Conservation (phyloP, 1,140 invertebrate species). For the Brevipalpus yothersi region DNA sequence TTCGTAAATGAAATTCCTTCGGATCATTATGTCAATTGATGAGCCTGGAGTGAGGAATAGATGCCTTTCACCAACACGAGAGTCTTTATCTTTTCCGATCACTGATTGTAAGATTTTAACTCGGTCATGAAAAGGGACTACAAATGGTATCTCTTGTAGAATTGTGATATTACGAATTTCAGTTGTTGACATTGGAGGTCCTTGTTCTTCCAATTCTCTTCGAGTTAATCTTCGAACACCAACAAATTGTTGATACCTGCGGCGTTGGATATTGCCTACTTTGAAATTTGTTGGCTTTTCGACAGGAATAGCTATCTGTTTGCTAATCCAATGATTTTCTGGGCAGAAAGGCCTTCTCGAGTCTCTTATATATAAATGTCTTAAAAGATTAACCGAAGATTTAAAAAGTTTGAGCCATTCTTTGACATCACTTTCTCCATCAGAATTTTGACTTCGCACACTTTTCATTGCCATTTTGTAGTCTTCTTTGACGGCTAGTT, state of each 20-base stretch:
- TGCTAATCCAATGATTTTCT: conserved; percentile 45
- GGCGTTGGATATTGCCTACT: conserved; percentile 22
- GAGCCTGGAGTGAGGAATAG: conserved; percentile 43
- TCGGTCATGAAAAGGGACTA: conserved; percentile 64
- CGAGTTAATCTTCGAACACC: conserved; percentile 31
- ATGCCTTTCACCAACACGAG: conserved; percentile 40
- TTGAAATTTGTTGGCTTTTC: conserved; percentile 35
- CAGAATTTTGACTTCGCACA: conserved; percentile 4
- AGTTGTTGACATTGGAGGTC: conserved; percentile 58
- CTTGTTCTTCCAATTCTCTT: conserved; percentile 36
- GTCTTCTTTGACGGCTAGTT: conserved; percentile 24
- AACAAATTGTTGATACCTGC: conserved; percentile 34
- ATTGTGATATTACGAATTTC: conserved; percentile 67
- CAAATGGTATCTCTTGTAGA: conserved; percentile 72
- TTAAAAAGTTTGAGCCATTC: conserved; percentile 19
- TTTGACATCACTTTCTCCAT: conserved; percentile 4
- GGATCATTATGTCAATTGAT: conserved; percentile 47
- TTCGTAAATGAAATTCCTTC: conserved; percentile 81
- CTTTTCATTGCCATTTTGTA: conserved; percentile 17
- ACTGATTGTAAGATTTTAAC: conserved; percentile 31
- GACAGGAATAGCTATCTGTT: conserved; percentile 34
- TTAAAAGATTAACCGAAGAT: conserved; percentile 39
- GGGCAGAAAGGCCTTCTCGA: conserved; percentile 47
- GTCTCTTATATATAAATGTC: conserved; percentile 58
- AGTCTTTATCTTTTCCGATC: conserved; percentile 31